phyloP scores from a whole-genome alignment of 2,113 vertebrate species.

The Pitta sordida region DNA sequence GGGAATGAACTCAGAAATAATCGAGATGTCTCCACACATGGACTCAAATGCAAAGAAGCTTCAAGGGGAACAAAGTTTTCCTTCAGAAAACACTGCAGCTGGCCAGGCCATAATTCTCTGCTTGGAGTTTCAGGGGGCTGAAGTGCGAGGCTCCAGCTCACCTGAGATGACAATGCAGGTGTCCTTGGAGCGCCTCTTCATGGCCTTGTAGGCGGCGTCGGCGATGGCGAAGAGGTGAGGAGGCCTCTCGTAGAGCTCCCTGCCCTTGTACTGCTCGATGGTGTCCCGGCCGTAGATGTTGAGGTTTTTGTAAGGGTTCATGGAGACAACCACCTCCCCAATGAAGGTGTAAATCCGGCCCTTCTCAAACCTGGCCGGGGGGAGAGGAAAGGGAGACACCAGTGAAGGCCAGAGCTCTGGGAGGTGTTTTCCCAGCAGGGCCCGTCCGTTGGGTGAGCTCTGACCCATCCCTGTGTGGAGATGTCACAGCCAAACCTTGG shows the following conservation, averaged over 20 bases:
- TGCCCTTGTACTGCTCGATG: slow-evolving; percentile 91
- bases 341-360: slow-evolving; percentile 94
- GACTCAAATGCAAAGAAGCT: slow-evolving; percentile 10
- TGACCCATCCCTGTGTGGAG: rapidly evolving
- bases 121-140: neutral
- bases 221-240: slow-evolving; percentile 97
- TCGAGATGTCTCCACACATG: neutral
- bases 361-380: slow-evolving; percentile 86
- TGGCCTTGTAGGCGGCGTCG: slow-evolving; percentile 96
- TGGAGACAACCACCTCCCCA: slow-evolving; percentile 94
- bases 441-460: neutral
- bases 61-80: neutral
- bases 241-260: slow-evolving; percentile 93
- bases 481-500: rapidly evolving
- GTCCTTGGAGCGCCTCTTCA: slow-evolving; percentile 97
- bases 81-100: neutral
- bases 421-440: neutral
- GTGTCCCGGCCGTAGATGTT: slow-evolving; percentile 92
- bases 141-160: slow-evolving; percentile 36
- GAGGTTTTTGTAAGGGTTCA: slow-evolving; percentile 93
- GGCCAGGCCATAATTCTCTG: neutral
- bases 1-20: neutral
- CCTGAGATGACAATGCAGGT: slow-evolving; percentile 98
- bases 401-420: neutral
- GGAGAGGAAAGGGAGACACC: neutral